phyloP scores from a whole-genome alignment of 2,113 vertebrate genomes.

The Rissa tridactyla region DNA sequence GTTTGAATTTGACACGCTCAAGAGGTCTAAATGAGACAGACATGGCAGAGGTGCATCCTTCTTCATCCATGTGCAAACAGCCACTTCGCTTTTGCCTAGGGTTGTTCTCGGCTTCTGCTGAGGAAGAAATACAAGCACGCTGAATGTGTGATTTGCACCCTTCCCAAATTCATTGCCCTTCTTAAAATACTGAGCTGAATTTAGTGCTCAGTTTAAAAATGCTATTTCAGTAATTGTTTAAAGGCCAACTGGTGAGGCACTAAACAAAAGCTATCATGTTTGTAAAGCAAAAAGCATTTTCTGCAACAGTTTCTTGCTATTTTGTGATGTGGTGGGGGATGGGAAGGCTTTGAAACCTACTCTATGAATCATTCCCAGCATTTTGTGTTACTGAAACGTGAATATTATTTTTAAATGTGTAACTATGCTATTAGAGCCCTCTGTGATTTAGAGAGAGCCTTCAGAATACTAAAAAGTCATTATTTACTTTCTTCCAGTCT shows the following conservation, averaged over 20 bases:
- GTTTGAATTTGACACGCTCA: not conserved
- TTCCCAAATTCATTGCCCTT: slow-evolving; percentile 12
- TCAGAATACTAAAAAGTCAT: slow-evolving; percentile 53
- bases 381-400: not conserved
- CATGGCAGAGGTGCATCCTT: not conserved
- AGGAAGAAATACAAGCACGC: not conserved
- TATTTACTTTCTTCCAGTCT: slow-evolving; percentile 56
- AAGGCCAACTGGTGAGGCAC: slow-evolving; percentile 20
- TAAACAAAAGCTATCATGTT: slow-evolving; percentile 44
- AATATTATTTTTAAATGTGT: slow-evolving; percentile 39
- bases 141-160: not conserved
- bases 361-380: slow-evolving; percentile 30
- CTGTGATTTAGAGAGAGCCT: slow-evolving; percentile 44
- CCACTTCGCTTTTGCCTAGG: not conserved
- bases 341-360: not conserved
- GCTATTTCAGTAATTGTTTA: slow-evolving; percentile 40
- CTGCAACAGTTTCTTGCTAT: not conserved
- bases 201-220: slow-evolving; percentile 46
- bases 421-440: slow-evolving; percentile 33
- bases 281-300: slow-evolving; percentile 38
- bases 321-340: not conserved
- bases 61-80: not conserved
- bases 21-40: not conserved
- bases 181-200: slow-evolving; percentile 39
- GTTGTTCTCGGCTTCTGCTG: not conserved